A percentile compares a stretch with the other conserved stretches of the same genome.
Conservation (phyloP, 2,888 invertebrate species). For the Teleogryllus oceanicus region DNA sequence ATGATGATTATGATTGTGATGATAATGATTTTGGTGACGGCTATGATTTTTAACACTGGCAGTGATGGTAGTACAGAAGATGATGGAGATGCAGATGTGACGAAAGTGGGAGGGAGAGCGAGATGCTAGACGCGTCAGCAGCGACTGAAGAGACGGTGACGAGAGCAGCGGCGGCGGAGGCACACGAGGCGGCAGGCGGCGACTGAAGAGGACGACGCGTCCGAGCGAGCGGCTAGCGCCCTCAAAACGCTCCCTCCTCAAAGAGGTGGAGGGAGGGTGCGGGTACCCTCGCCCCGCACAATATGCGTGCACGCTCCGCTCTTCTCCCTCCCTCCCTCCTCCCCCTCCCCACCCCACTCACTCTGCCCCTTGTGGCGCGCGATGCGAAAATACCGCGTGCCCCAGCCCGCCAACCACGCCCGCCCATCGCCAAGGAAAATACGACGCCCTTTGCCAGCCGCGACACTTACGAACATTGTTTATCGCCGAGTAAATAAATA, state of each 20-base stretch:
- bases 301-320: not conserved
- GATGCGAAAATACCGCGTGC: not conserved
- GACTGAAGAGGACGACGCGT: not conserved
- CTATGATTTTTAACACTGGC: too few relatives aligned
- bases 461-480: not conserved
- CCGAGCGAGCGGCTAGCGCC: too few relatives aligned
- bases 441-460: conserved; percentile 18
- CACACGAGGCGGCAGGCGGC: not conserved
- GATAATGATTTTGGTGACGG: too few relatives aligned
- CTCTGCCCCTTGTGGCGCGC: too few relatives aligned
- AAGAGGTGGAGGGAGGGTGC: not conserved
- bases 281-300: not conserved
- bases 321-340: not conserved
- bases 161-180: too few relatives aligned
- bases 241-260: not conserved
- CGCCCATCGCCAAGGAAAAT: not conserved
- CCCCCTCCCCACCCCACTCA: too few relatives aligned
- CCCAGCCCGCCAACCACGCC: not conserved
- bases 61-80: too few relatives aligned
- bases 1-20: too few relatives aligned
- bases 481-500: conserved; percentile 9
- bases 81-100: too few relatives aligned
- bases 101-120: too few relatives aligned
- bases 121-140: too few relatives aligned
- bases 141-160: too few relatives aligned